Conservation (phyloP, 23 tunicate genomes). For the Ciona savignyi region DNA sequence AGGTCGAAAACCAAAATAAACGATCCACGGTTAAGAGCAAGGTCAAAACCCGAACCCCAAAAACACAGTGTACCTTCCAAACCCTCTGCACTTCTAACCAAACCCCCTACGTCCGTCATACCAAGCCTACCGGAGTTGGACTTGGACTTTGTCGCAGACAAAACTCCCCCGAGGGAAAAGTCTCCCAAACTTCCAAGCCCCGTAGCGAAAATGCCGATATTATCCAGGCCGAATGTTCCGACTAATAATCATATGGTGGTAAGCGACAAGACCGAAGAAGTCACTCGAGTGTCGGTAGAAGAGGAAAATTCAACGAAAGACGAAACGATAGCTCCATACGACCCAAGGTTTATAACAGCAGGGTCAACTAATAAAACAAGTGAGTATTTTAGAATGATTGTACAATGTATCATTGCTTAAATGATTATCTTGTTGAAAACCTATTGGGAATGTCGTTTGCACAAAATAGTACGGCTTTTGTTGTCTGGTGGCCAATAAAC, state of each 20-base stretch:
- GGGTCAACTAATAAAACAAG: constrained; percentile 28
- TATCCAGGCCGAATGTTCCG: constrained; percentile 42
- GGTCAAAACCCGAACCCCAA: constrained; percentile 15
- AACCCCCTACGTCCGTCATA: constrained; percentile 54
- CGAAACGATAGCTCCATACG: constrained; percentile 64
- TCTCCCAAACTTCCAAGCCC: constrained; percentile 9
- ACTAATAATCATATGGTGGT: constrained; percentile 5
- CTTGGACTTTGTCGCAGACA: constrained; percentile 43
- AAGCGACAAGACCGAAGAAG: background rate
- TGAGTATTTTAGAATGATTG: background rate
- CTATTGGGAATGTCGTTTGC: too few relatives aligned
- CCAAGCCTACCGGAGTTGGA: constrained; percentile 83
- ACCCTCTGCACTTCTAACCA: constrained; percentile 65
- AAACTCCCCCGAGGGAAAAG: background rate
- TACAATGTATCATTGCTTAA: background rate
- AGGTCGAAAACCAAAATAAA: constrained; percentile 48
- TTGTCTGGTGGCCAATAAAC: too few relatives aligned
- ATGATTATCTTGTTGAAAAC: too few relatives aligned
- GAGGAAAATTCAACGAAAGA: background rate
- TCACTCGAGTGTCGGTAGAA: too few relatives aligned
- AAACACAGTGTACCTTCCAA: constrained; percentile 41
- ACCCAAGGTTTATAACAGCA: constrained; percentile 70
- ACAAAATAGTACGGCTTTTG: too few relatives aligned
- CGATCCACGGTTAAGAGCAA: constrained; percentile 59
- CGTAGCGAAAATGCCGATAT: constrained; percentile 12